A percentile compares a stretch with the other conserved stretches of the same genome.
These are phyloP conservation scores for Fopius arisanus DNA, from an alignment of 1,140 invertebrate genomes.

Conservation along the genomic window DNA sequence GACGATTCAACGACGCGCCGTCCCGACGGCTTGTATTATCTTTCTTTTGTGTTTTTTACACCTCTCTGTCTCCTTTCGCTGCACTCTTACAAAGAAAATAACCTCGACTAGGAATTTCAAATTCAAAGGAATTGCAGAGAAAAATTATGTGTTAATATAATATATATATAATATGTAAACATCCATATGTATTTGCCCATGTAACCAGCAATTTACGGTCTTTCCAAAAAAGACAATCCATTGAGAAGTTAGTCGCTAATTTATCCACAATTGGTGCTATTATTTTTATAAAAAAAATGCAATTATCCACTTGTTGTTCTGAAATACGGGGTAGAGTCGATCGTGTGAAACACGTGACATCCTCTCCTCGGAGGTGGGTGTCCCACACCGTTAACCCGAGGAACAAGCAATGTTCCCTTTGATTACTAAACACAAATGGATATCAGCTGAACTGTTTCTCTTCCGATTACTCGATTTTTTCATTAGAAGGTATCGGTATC, in stretches of 20 bases:
- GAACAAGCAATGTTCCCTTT: slow-evolving; percentile 3
- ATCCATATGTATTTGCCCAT: too few species aligned
- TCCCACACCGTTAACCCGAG: slow-evolving; percentile 8
- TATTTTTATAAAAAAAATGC: too few species aligned
- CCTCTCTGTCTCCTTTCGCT: not conserved
- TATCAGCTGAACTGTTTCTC: not conserved
- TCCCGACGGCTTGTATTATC: not conserved
- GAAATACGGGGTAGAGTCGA: not conserved
- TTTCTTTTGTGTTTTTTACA: slow-evolving; percentile 2
- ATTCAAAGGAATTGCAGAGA: too few species aligned
- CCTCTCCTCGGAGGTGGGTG: slow-evolving; percentile 9
- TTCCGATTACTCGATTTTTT: not conserved
- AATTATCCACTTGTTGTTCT: not conserved
- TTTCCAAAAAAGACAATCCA: too few species aligned
- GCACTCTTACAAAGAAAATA: too few species aligned
- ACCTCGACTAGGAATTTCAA: too few species aligned
- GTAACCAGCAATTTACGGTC: too few species aligned
- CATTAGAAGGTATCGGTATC: not conserved
- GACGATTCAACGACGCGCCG: not conserved
- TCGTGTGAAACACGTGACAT: slow-evolving; percentile 26
- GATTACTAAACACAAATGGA: slow-evolving; percentile 10
- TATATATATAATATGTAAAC: too few species aligned
- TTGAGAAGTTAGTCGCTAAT: too few species aligned
- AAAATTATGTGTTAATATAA: too few species aligned
- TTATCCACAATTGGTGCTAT: too few species aligned